Conservation (phyloP, 2,797 vertebrate species). For the Acridotheres tristis region DNA sequence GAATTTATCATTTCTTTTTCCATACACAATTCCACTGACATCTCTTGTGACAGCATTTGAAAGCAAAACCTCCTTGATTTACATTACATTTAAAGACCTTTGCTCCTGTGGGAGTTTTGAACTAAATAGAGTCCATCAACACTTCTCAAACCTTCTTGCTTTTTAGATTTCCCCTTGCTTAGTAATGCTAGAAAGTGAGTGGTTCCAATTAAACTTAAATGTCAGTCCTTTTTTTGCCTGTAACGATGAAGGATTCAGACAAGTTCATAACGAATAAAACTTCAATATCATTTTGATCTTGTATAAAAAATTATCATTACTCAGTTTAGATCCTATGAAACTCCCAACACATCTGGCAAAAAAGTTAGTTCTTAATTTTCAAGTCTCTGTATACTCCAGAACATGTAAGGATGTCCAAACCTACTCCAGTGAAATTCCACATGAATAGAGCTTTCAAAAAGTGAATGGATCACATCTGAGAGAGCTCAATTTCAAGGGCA, state of each 20-base stretch:
- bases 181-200: neutral
- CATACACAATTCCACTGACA: neutral
- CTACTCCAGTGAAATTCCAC: neutral
- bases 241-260: neutral
- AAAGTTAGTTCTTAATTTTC: neutral
- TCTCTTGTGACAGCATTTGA: neutral
- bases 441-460: neutral
- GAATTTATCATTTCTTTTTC: neutral
- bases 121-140: neutral
- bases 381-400: neutral
- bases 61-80: neutral
- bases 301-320: neutral
- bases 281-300: neutral
- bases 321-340: neutral
- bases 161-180: neutral
- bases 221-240: neutral
- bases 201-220: neutral
- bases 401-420: neutral
- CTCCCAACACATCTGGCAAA: neutral
- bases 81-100: neutral
- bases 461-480: neutral
- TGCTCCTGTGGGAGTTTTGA: neutral
- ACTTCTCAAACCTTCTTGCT: neutral
- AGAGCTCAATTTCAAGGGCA: neutral
- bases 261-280: neutral